phyloP scores from a whole-genome alignment of 1,140 invertebrate genomes.

The Orussus abietinus region DNA sequence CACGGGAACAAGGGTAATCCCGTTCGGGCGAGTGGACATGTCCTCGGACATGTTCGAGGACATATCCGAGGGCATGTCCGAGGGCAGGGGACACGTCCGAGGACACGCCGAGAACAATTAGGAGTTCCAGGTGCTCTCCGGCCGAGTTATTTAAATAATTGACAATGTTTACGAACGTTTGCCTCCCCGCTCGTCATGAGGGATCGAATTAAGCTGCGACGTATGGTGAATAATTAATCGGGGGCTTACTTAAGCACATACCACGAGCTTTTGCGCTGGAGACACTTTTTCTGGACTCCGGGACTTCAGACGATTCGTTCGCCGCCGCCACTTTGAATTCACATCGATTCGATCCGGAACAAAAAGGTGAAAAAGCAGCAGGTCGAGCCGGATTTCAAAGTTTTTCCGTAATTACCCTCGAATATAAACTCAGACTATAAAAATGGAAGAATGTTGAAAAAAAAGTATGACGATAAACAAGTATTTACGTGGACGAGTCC shows the following conservation, averaged over 20 bases:
- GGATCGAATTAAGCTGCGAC: constrained; percentile 15
- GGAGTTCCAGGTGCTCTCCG: constrained; percentile 8
- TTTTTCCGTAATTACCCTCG: too few species aligned
- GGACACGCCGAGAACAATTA: background rate
- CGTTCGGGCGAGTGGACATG: background rate
- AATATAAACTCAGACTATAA: too few species aligned
- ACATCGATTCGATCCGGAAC: too few species aligned
- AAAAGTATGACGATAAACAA: too few species aligned
- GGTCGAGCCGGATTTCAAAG: too few species aligned
- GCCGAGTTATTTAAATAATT: constrained; percentile 19
- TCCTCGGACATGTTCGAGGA: background rate
- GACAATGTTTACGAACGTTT: constrained; percentile 18
- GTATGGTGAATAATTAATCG: constrained; percentile 20
- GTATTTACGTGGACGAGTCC: too few species aligned
- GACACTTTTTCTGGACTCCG: background rate
- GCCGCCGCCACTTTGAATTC: too few species aligned
- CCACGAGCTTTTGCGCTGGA: background rate
- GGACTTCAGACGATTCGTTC: too few species aligned
- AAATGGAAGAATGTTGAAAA: too few species aligned
- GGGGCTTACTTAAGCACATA: constrained; percentile 1
- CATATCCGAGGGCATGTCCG: background rate
- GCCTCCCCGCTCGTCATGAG: background rate
- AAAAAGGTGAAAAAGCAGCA: too few species aligned
- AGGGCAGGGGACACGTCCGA: background rate
- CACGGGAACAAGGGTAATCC: constrained; percentile 4